These are phyloP conservation scores for Drosophila grimshawi DNA, from an alignment of 1,140 invertebrate species.

Conservation along the genomic window DNA sequence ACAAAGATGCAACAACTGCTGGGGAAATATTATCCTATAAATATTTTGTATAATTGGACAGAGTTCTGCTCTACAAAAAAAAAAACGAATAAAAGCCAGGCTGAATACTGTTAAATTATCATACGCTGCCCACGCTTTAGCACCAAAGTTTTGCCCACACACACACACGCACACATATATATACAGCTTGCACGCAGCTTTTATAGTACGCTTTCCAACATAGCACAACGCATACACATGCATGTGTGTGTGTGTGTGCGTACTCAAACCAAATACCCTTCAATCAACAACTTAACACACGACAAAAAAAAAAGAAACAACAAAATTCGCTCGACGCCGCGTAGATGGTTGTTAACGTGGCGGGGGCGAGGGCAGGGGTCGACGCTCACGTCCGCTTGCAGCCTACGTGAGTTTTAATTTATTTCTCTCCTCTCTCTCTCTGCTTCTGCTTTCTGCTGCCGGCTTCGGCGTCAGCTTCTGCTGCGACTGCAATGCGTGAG, in stretches of 20 bases:
- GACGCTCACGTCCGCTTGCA: slow-evolving; percentile 34
- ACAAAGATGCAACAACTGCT: too few relatives aligned
- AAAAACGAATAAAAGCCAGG: too few relatives aligned
- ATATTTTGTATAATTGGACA: too few relatives aligned
- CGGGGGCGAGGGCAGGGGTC: neutral
- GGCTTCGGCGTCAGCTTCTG: neutral
- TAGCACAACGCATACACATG: neutral
- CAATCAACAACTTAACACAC: slow-evolving; percentile 72
- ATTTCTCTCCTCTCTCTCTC: slow-evolving; percentile 33
- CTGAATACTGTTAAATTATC: neutral
- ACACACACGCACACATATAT: neutral
- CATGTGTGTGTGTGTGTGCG: neutral
- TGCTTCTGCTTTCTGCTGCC: too few relatives aligned
- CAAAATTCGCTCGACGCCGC: too few relatives aligned
- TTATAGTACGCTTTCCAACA: slow-evolving; percentile 6
- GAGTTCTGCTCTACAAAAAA: too few relatives aligned
- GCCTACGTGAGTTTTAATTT: slow-evolving; percentile 73
- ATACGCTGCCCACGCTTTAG: slow-evolving; percentile 9
- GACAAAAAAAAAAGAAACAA: slow-evolving; percentile 10
- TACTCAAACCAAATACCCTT: slow-evolving; percentile 60
- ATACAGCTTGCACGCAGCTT: neutral
- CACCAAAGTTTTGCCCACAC: slow-evolving; percentile 16
- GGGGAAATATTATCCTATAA: too few relatives aligned
- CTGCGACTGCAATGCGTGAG: slow-evolving; percentile 1
- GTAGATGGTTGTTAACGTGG: neutral